Evolutionary conservation across 2,113 vertebrate genomes (phyloP).

Genomic region (Menidia beryllina): DNA sequence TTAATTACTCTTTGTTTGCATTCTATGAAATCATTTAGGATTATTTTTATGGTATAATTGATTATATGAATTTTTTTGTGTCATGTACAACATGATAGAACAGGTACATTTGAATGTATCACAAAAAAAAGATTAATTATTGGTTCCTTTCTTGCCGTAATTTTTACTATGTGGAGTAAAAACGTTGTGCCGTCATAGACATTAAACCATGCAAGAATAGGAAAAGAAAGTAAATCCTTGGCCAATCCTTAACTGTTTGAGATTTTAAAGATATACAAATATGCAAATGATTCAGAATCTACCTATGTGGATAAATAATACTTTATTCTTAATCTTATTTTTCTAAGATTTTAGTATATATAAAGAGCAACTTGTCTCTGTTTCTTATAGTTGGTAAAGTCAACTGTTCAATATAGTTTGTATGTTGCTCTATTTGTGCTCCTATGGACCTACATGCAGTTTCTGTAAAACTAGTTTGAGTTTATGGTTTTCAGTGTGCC

Average conservation of each 20-base stretch:
- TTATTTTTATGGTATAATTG: constrained; percentile 6
- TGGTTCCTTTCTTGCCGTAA: constrained; percentile 3
- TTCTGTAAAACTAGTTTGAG: neutral
- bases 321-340: too few relatives aligned
- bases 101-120: constrained; percentile 1
- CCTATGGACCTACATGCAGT: neutral
- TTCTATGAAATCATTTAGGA: constrained; percentile 24
- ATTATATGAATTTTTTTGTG: neutral
- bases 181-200: too few relatives aligned
- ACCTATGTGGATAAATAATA: too few relatives aligned
- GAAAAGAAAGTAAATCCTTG: too few relatives aligned
- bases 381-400: too few relatives aligned
- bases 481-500: too few relatives aligned
- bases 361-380: too few relatives aligned
- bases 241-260: too few relatives aligned
- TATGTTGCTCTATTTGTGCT: neutral
- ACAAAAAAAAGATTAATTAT: neutral
- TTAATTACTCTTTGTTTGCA: constrained; percentile 60
- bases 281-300: neutral
- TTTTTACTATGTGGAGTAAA: neutral
- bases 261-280: too few relatives aligned
- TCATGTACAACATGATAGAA: neutral
- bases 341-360: too few relatives aligned
- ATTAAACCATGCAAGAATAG: too few relatives aligned
- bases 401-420: too few relatives aligned